Evolutionary conservation across 2,888 invertebrate genomes (phyloP), one percentile per base, ranked within the genome.

Genomic region (Drosophila koepferae): DNA sequence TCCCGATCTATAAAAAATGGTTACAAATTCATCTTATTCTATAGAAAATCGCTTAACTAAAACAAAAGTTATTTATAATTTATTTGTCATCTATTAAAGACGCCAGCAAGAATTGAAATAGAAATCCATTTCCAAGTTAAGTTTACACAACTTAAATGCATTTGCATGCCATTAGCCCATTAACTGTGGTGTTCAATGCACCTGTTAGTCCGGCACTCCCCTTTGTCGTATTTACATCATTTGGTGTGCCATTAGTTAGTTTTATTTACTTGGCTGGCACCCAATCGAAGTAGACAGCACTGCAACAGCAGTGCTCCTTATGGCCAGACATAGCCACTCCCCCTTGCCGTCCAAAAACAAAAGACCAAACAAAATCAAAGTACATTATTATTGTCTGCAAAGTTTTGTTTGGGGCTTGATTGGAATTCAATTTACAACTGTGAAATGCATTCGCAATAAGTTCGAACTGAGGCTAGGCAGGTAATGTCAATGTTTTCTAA

Each of bases 321-420:
- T n/a, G 10, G 31, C 49, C n/a, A 56, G 48, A 40, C 60, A 18
- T 12, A 28, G 41, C 8, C 44, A 46, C 49, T 10, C 18, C 51
- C 18, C 3, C 18, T 3, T 6, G 3, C 20, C 4, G 14, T 6
- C 2, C 18, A 14, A 14, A 34, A 34, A 51, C 51, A 34, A 34
- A 69, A 60, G 16, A n/a, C 12, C 61, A 55, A 40, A 40, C 38
- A 40, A 40, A 40, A 40, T 40, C 38, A 40, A 63, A 43, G 34
- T 68, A 43, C 55, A 72, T 61, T 75, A 54, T 59, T 43, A 31
- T 54, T 43, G 81, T 81, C 82, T 82, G 61, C 51, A 80, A 81
- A 81, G 80, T 81, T 81, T 72, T 34, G 49, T 31, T 36, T 23
- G 54, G 14, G 18, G 6, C 34, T 68, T 71, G 76, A 76, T 79